Evolutionary conservation across 2,797 vertebrate species (phyloP).

Genomic region (Miichthys miiuy): DNA sequence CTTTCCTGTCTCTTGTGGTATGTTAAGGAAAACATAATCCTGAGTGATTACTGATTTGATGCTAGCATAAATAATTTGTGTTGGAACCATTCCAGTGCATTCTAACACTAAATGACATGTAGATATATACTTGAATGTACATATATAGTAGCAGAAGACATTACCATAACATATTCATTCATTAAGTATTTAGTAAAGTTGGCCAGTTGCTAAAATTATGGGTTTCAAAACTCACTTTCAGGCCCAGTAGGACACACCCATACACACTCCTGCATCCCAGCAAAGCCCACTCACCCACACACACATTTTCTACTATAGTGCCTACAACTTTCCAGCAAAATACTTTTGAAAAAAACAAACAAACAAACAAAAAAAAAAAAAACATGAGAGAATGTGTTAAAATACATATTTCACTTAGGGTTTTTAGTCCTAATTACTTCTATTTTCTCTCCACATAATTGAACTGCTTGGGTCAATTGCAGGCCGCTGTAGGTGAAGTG

Average conservation of each 20-base stretch:
- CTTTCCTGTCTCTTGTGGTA: background rate
- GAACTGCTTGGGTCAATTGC: background rate
- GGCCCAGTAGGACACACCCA: background rate
- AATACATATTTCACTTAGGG: no score
- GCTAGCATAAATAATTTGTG: background rate
- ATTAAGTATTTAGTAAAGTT: conserved; percentile 35
- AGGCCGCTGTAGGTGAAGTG: background rate
- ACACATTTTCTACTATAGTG: background rate
- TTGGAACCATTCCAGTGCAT: background rate
- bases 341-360: background rate
- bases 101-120: background rate
- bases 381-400: background rate
- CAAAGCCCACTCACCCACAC: background rate
- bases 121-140: background rate
- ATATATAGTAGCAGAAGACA: background rate
- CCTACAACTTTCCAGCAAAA: background rate
- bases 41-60: background rate
- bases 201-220: background rate
- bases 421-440: background rate
- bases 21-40: conserved; percentile 1
- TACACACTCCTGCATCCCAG: background rate
- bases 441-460: background rate
- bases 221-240: background rate
- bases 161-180: conserved; percentile 1
- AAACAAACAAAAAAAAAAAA: background rate